Evolutionary conservation across 2,888 invertebrate genomes (phyloP), one percentile per base, ranked within the genome.

Genomic region (Drosophila kokeensis): DNA sequence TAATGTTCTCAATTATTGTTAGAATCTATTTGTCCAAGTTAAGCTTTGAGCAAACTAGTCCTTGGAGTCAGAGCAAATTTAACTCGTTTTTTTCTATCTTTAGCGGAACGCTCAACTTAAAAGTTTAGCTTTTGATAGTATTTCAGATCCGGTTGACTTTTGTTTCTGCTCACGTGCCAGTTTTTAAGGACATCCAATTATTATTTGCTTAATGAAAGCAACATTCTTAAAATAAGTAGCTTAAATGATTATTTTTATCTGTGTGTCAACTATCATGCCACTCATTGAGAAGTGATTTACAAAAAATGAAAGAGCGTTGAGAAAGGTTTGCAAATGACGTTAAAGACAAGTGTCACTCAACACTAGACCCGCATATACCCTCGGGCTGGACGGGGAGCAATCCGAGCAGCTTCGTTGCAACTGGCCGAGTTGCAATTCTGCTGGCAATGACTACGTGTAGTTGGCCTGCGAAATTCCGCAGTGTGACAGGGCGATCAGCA

Each of bases 381-480:
- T 18, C 11, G 13, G 24, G 13, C 29, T 2, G 36, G 15, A 1
- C 21, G 34, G 7, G 34, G 11, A 5, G 30, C 13, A 45, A 21
- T 55, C 36, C n/a, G 15, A 32, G 15, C 59, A 67, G 67, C 75
- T 73, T 67, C 59, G 42, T 77, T 76, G 54, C 50, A 21, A 24
- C 18, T 27, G 32, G 32, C 29, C 40, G 29, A 42, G 15, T 32
- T 40, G 50, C 42, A 61, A 71, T 67, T 32, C 53, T 53, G 55
- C 59, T 42, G 29, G 42, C 59, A 58, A 48, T 60, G 61, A 49
- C 60, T 79, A 80, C 49, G 69, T 52, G 69, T 52, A 63, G 77
- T 54, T 45, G 66, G 71, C 73, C 67, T 72, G 88, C 65, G 83
- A 84, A 84, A 87, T 84, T 84, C 88, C 83, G 42, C 88, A 75